These are phyloP conservation scores for Lasioglossum calceatum DNA, from an alignment of 2,888 invertebrate genomes.

Conservation along the genomic window DNA sequence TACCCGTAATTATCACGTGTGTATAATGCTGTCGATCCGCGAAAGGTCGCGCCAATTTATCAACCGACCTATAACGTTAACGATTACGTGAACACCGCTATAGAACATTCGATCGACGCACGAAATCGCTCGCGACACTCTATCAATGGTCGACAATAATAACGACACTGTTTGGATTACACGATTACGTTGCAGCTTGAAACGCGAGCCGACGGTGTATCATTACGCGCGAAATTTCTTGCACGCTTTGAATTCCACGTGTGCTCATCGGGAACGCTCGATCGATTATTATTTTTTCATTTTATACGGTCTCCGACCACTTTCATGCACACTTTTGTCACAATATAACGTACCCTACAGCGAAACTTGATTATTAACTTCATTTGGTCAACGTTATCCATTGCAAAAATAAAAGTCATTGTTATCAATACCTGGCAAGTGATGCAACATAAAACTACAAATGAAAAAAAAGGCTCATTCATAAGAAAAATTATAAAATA, in stretches of 20 bases:
- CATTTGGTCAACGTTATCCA: too few species aligned
- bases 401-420: background rate
- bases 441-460: too few species aligned
- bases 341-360: background rate
- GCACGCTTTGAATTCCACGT: background rate
- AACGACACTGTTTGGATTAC: background rate
- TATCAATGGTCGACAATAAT: slow-evolving; percentile 10
- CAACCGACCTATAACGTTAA: background rate
- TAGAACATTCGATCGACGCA: background rate
- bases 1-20: background rate
- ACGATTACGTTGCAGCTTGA: slow-evolving; percentile 22
- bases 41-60: background rate
- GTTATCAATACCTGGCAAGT: background rate
- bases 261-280: slow-evolving; percentile 18
- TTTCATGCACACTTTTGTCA: background rate
- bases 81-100: background rate
- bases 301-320: background rate
- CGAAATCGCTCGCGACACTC: background rate
- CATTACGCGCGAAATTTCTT: slow-evolving; percentile 18
- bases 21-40: background rate
- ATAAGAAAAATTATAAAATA: background rate
- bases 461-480: too few species aligned
- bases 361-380: background rate
- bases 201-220: slow-evolving; percentile 19
- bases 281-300: background rate